Percentiles rank a stretch among this genome's conserved stretches.
Evolutionary conservation across 2,888 invertebrate species (phyloP).

Genomic region (Elysia crispata): DNA sequence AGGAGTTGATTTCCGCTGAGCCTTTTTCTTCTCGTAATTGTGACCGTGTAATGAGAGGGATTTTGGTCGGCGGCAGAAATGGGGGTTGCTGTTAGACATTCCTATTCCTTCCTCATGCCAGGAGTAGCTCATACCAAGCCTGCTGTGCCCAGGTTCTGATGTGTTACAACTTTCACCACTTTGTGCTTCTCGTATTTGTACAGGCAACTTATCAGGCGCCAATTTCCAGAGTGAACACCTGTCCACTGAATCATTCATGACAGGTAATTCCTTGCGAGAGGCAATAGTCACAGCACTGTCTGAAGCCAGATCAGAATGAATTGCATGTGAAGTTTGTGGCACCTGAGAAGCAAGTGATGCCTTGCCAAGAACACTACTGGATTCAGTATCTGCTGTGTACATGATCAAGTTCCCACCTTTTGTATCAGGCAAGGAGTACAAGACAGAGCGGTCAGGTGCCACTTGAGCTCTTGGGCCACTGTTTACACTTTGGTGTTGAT

Average conservation of each 20-base stretch:
- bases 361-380: constrained; percentile 65
- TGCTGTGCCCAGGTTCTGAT: background rate
- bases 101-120: too few species aligned
- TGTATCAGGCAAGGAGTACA: constrained; percentile 19
- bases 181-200: too few species aligned
- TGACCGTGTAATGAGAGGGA: constrained; percentile 68
- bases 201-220: too few species aligned
- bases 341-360: constrained; percentile 51
- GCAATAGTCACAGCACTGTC: constrained; percentile 45
- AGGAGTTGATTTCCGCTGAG: too few species aligned
- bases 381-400: constrained; percentile 60
- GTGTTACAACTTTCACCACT: background rate
- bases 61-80: constrained; percentile 55
- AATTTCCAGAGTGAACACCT: too few species aligned
- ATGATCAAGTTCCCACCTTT: constrained; percentile 53
- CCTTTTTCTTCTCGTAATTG: constrained; percentile 47
- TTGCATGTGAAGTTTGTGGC: background rate
- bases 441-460: too few species aligned
- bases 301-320: constrained; percentile 23
- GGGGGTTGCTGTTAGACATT: too few species aligned
- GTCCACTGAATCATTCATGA: too few species aligned
- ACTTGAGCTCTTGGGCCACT: too few species aligned
- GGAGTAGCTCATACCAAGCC: too few species aligned
- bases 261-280: background rate
- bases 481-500: too few species aligned